phyloP scores from a whole-genome alignment of 2,888 invertebrate species.

The Stegana nigrithorax region DNA sequence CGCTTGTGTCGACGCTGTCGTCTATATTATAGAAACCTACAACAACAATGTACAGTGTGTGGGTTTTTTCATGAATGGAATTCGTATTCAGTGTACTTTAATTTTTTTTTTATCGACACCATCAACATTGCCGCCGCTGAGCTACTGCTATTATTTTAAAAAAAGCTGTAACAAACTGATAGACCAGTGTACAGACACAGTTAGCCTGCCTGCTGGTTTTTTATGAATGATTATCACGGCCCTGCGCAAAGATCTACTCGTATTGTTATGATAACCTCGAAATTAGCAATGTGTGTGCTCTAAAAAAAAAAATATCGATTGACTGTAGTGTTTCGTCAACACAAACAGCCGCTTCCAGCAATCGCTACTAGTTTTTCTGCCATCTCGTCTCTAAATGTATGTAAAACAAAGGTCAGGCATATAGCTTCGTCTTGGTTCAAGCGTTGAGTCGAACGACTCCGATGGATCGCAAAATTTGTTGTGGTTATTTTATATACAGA shows the following conservation, averaged over 20 bases:
- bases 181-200: conserved; percentile 29
- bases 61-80: conserved; percentile 62
- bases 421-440: too few relatives aligned
- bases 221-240: conserved; percentile 55
- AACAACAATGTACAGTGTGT: conserved; percentile 48
- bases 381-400: too few relatives aligned
- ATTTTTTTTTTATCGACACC: conserved; percentile 45
- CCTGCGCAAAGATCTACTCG: conserved; percentile 28
- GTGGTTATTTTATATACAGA: too few relatives aligned
- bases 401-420: conserved; percentile 13
- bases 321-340: neutral
- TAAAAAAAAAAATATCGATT: conserved; percentile 3
- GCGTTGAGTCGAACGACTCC: too few relatives aligned
- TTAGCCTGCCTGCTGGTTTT: conserved; percentile 34
- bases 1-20: neutral
- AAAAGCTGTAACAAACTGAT: neutral
- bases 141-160: conserved; percentile 30
- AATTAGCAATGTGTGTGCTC: conserved; percentile 11
- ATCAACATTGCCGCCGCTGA: conserved; percentile 27
- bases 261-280: conserved; percentile 41
- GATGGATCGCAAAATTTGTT: neutral
- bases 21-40: neutral
- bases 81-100: conserved; percentile 61
- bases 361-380: neutral
- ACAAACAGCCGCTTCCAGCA: neutral